A percentile compares a stretch with the other conserved stretches of the same genome.
Conservation (phyloP, 1,140 invertebrate species). For the Megalopta genalis region DNA sequence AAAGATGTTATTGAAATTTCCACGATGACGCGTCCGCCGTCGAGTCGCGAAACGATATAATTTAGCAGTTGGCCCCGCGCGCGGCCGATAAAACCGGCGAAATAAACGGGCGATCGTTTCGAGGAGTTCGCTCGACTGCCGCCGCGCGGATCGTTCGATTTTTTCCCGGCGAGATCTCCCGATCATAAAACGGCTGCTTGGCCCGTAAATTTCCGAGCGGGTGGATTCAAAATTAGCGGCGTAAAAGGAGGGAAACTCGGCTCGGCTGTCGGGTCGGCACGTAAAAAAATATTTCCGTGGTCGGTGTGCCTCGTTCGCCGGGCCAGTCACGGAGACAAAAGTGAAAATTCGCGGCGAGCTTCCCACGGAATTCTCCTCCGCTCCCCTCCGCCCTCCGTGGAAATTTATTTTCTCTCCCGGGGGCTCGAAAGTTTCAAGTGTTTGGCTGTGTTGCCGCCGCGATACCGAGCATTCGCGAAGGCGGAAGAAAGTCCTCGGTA, state of each 20-base stretch:
- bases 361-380: neutral
- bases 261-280: neutral
- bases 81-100: neutral
- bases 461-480: conserved; percentile 4
- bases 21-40: too few relatives aligned
- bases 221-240: conserved; percentile 28
- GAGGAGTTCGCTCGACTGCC: neutral
- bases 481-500: conserved; percentile 3
- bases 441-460: neutral
- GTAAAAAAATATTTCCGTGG: neutral
- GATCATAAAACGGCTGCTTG: conserved; percentile 28
- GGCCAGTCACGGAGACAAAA: neutral
- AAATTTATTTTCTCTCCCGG: neutral
- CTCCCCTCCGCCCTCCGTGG: neutral
- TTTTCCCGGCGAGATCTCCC: neutral
- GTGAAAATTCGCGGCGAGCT: conserved; percentile 22
- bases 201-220: neutral
- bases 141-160: neutral
- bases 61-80: neutral
- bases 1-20: too few relatives aligned
- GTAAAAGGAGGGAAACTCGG: neutral
- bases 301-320: neutral
- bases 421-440: neutral
- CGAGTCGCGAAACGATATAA: neutral
- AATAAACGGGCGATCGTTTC: neutral